Evolutionary conservation across 1,140 invertebrate genomes (phyloP), one percentile per base, ranked within the genome.

Genomic region (Drosophila simulans): DNA sequence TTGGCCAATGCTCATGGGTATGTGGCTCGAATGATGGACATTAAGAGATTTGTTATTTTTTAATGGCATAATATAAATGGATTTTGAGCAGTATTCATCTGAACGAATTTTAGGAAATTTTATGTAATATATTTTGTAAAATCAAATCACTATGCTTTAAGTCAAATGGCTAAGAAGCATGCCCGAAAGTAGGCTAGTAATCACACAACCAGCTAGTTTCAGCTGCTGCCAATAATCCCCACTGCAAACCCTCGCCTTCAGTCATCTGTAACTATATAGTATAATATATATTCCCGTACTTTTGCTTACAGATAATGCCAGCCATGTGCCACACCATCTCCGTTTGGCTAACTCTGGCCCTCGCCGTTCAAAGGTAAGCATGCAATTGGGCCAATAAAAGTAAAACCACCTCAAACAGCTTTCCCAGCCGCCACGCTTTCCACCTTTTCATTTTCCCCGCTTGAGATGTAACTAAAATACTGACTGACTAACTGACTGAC

Each of bases 281-380:
- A n/a, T 46, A 35, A 31, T 7, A 8, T 31, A 31, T 42, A 39
- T 31, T 40, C 39, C 20, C 42, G 25, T 17, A 56, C 13, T 45
- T 59, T 31, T 79, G 15, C 46, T 76, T 79, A 49, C 70, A 90
- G 95, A 93, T 95, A 46, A 94, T 98, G 69, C 97, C 97, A 1
- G 96, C 96, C 20, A 94, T 98, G 89, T 98, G 98, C 92, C 97
- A 98, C 93, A 98, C 97, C 1, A 96, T 97, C 1, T 98, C 97
- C 64, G 97, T 98, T 46, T 98, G 97, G 97, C 93, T 98, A 64
- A 98, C 97, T 0, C 92, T 98, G 59, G 95, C 96, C 1, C 93
- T 98, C 34, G 97, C 97, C 3, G 95, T 97, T 1, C 97, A 98
- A 93, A 93, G 97, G 91, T 92, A 91, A 88, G 75, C 81, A 76